Percentiles rank a stretch among this genome's conserved stretches.
phyloP scores from a whole-genome alignment of 2,113 vertebrate species.

The Myotis yumanensis region DNA sequence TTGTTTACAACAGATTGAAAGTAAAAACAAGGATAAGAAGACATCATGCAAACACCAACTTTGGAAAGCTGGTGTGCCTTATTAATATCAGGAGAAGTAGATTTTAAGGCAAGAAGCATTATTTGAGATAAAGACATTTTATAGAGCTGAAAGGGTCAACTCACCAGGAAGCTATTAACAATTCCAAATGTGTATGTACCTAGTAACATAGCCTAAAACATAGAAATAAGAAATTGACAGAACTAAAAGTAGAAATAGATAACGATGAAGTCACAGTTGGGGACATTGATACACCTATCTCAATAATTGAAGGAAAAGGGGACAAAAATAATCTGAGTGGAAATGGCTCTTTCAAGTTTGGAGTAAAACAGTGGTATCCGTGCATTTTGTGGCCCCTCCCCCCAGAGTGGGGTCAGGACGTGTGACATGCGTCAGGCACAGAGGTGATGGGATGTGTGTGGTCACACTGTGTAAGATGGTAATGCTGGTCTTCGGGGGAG shows the following conservation, averaged over 20 bases:
- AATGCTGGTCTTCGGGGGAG: not conserved
- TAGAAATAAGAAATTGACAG: not conserved
- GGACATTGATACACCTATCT: not conserved
- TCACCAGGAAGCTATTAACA: not conserved
- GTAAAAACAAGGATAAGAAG: too few species aligned
- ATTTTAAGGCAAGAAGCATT: not conserved
- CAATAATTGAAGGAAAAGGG: not conserved
- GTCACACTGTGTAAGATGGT: not conserved
- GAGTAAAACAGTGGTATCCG: not conserved
- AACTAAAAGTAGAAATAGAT: not conserved
- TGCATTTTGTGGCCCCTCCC: accelerated
- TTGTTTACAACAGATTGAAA: not conserved
- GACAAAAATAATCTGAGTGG: not conserved
- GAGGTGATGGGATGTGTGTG: not conserved
- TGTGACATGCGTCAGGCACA: not conserved
- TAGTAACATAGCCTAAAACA: not conserved
- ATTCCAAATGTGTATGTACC: too few species aligned
- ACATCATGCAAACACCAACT: not conserved
- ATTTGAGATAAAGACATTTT: not conserved
- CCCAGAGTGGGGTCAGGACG: too few species aligned
- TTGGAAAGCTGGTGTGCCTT: not conserved
- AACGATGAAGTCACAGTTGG: not conserved
- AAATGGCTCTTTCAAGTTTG: not conserved
- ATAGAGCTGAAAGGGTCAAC: not conserved
- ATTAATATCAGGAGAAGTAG: not conserved